A percentile compares a stretch with the other conserved stretches of the same genome.
phyloP scores from a whole-genome alignment of 2,888 invertebrate genomes.

The Copidosoma aretas region DNA sequence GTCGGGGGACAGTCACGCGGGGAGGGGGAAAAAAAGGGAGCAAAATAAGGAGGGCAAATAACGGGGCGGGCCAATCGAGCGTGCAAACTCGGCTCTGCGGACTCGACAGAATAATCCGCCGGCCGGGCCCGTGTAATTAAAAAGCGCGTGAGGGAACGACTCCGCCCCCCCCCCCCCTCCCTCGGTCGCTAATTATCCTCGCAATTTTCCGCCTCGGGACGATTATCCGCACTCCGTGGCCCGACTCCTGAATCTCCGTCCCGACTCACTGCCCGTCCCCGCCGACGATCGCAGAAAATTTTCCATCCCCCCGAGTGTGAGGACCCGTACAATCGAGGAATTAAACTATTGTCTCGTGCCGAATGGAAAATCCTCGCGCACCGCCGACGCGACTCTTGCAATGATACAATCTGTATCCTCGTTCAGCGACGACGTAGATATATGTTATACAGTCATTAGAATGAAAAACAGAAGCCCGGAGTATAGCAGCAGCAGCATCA shows the following conservation, averaged over 20 bases:
- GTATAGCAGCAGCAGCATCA: too few species aligned
- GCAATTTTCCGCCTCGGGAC: not conserved
- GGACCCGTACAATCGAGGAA: too few species aligned
- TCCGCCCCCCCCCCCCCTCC: not conserved
- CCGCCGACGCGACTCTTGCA: too few species aligned
- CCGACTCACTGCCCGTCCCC: not conserved
- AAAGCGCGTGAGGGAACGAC: conserved; percentile 18
- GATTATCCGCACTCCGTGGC: conserved; percentile 31
- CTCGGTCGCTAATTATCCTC: conserved; percentile 19
- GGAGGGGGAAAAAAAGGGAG: not conserved
- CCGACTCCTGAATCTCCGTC: conserved; percentile 21
- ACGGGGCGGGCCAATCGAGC: conserved; percentile 30
- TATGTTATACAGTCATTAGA: too few species aligned
- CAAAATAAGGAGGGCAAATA: conserved; percentile 11
- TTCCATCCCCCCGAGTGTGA: not conserved
- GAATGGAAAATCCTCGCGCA: too few species aligned
- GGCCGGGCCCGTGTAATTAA: conserved; percentile 14
- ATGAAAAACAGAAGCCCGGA: too few species aligned
- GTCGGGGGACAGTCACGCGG: not conserved
- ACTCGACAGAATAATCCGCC: conserved; percentile 10
- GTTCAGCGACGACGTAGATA: too few species aligned
- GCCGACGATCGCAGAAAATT: not conserved
- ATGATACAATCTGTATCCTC: too few species aligned
- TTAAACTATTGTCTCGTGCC: too few species aligned
- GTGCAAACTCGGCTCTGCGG: not conserved